These are phyloP conservation scores for Synergus gifuensis DNA, from an alignment of 2,888 invertebrate species.

Conservation along the genomic window DNA sequence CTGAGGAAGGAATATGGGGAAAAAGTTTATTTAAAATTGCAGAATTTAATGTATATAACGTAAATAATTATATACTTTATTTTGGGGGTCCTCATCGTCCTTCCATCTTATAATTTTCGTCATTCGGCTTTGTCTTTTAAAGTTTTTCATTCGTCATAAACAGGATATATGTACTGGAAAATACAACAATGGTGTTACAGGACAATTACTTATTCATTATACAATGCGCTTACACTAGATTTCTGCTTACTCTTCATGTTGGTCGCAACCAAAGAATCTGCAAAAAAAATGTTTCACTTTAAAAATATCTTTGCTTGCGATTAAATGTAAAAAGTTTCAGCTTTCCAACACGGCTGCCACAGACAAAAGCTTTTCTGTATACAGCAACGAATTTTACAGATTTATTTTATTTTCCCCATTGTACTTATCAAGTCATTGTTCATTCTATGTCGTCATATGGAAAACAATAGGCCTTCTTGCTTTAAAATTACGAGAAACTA, in stretches of 20 bases:
- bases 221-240: constrained; percentile 34
- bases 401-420: constrained; percentile 23
- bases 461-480: neutral
- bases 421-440: neutral
- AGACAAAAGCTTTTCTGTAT: constrained; percentile 12
- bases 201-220: constrained; percentile 19
- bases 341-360: constrained; percentile 27
- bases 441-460: constrained; percentile 21
- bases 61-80: no score
- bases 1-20: constrained; percentile 28
- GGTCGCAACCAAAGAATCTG: neutral
- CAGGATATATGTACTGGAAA: constrained; percentile 14
- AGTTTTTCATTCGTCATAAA: constrained; percentile 26
- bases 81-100: constrained; percentile 28
- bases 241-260: constrained; percentile 14
- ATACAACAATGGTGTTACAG: constrained; percentile 6
- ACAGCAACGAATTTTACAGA: neutral
- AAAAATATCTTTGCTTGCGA: constrained; percentile 10
- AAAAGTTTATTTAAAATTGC: no score
- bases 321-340: constrained; percentile 6
- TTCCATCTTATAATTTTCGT: constrained; percentile 43
- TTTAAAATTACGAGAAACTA: constrained; percentile 18
- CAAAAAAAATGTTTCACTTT: neutral
- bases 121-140: constrained; percentile 11
- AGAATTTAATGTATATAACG: no score